These are phyloP conservation scores for Dasyornis broadbenti DNA, from an alignment of 2,113 vertebrate species.

Conservation along the genomic window DNA sequence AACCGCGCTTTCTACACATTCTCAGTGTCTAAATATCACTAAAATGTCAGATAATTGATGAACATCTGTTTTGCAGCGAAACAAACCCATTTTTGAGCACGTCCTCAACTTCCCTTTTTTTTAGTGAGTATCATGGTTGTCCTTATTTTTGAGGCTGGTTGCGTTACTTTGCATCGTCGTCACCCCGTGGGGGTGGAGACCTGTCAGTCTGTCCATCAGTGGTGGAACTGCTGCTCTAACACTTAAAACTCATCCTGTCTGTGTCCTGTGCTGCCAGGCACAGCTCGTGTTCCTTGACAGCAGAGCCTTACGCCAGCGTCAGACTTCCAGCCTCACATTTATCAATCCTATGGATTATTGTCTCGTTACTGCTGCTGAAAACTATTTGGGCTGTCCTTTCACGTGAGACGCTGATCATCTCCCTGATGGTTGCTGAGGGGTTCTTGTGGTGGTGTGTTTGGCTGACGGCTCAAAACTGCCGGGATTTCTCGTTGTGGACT, in stretches of 20 bases:
- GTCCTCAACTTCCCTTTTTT: background rate
- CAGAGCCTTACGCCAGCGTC: background rate
- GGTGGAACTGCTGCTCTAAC: background rate
- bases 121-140: background rate
- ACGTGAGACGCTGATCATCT: background rate
- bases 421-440: background rate
- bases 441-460: background rate
- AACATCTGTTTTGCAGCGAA: background rate
- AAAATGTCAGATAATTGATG: background rate
- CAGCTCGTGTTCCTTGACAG: background rate
- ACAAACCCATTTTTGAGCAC: background rate
- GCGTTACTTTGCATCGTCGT: background rate
- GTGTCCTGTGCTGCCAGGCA: background rate
- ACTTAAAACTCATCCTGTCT: rapidly evolving
- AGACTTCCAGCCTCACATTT: constrained; percentile 25
- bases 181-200: background rate
- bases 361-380: constrained; percentile 29
- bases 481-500: background rate
- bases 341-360: constrained; percentile 67
- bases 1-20: background rate
- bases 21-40: background rate
- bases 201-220: background rate
- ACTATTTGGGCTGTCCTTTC: background rate
- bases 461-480: background rate
- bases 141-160: background rate